Evolutionary conservation across 2,888 invertebrate genomes (phyloP).

Genomic region (Aleiodes leptofemur): DNA sequence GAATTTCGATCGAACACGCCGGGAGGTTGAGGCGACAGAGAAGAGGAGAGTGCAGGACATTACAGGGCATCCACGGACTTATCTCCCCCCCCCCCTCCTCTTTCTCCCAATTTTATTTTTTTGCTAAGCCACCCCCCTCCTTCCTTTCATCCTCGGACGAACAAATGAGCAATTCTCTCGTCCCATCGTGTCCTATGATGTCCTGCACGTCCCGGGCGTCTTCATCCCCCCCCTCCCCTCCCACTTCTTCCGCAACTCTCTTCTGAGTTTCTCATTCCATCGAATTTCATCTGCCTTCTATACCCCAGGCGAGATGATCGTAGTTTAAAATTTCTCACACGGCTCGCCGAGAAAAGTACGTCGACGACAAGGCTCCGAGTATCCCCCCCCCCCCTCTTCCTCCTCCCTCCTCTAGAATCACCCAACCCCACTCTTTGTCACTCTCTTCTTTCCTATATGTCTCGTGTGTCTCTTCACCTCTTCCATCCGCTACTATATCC

Average conservation of each 20-base stretch:
- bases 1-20: constrained; percentile 74
- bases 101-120: constrained; percentile 19
- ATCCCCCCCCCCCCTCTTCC: constrained; percentile 36
- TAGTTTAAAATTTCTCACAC: constrained; percentile 74
- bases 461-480: constrained; percentile 53
- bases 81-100: constrained; percentile 37
- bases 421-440: constrained; percentile 10
- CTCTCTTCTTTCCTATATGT: constrained; percentile 29
- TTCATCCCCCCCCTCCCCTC: constrained; percentile 35
- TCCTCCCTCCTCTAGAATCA: neutral
- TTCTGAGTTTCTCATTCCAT: constrained; percentile 36
- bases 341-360: constrained; percentile 68
- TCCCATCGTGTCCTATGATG: constrained; percentile 71
- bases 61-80: constrained; percentile 59
- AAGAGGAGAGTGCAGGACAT: constrained; percentile 66
- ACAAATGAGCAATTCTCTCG: constrained; percentile 74
- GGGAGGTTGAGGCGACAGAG: constrained; percentile 52
- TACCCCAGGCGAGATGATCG: constrained; percentile 66
- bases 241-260: constrained; percentile 1
- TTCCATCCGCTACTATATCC: constrained; percentile 25
- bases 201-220: constrained; percentile 71
- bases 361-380: constrained; percentile 59
- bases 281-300: constrained; percentile 41
- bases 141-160: constrained; percentile 58
- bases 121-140: constrained; percentile 53